Evolutionary conservation across 2,888 invertebrate genomes (phyloP).

Genomic region (Pseudococcus viburni): DNA sequence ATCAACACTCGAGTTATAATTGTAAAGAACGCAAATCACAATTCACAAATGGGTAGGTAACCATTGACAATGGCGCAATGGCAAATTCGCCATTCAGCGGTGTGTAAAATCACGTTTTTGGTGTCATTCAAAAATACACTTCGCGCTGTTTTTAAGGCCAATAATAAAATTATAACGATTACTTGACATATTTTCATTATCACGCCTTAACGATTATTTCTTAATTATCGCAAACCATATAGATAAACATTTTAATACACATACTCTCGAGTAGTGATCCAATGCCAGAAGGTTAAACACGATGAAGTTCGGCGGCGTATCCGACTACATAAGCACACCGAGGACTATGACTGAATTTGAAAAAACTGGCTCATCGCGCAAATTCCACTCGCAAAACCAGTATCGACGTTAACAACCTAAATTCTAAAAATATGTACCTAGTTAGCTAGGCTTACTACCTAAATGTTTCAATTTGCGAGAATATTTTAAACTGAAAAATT

Average conservation of each 20-base stretch:
- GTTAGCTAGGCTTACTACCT: too few relatives aligned
- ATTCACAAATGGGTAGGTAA: too few relatives aligned
- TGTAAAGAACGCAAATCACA: not conserved
- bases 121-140: not conserved
- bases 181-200: slow-evolving; percentile 25
- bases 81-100: not conserved
- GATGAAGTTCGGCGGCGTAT: not conserved
- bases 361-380: not conserved
- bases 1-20: too few relatives aligned
- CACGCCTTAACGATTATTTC: slow-evolving; percentile 7
- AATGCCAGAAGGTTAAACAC: not conserved
- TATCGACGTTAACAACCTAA: slow-evolving; percentile 18
- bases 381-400: slow-evolving; percentile 5
- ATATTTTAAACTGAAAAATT: too few relatives aligned
- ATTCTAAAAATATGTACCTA: slow-evolving; percentile 5
- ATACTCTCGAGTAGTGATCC: not conserved
- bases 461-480: too few relatives aligned
- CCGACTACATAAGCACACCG: too few relatives aligned
- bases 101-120: not conserved
- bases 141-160: not conserved
- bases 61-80: not conserved
- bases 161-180: slow-evolving; percentile 6
- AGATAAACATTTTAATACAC: not conserved
- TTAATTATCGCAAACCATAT: not conserved
- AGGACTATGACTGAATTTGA: not conserved